phyloP scores from a whole-genome alignment of 2,888 invertebrate genomes.

The Coenonympha glycerion region DNA sequence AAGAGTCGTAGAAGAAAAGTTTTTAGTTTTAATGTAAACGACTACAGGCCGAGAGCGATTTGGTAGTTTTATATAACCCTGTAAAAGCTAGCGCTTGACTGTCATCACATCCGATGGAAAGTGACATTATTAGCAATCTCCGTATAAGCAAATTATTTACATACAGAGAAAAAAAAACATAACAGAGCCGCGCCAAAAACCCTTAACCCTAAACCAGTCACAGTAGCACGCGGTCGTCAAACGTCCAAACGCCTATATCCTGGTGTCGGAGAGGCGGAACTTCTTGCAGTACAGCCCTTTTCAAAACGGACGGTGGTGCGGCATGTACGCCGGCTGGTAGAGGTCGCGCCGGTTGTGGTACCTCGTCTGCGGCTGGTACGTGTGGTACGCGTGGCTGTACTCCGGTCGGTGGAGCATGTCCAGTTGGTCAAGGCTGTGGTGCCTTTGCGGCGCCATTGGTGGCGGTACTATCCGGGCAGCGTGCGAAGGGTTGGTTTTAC shows the following conservation, averaged over 20 bases:
- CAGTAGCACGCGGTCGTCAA: conserved; percentile 21
- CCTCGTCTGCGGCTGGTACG: conserved; percentile 53
- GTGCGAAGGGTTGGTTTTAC: conserved; percentile 46
- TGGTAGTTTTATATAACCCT: too few relatives aligned
- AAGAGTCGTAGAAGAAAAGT: too few relatives aligned
- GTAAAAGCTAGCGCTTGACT: too few relatives aligned
- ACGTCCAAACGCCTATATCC: conserved; percentile 60
- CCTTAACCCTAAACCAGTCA: conserved; percentile 38
- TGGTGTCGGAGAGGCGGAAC: conserved; percentile 65
- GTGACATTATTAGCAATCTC: too few relatives aligned
- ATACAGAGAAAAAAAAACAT: too few relatives aligned
- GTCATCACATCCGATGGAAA: too few relatives aligned
- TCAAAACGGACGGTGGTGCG: conserved; percentile 71
- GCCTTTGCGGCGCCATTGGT: conserved; percentile 52
- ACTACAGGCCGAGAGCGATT: too few relatives aligned
- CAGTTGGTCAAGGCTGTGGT: conserved; percentile 68
- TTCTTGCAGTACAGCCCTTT: conserved; percentile 71
- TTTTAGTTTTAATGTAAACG: too few relatives aligned
- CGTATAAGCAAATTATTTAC: background rate
- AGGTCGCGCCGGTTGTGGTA: conserved; percentile 60
- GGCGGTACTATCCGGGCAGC: conserved; percentile 53
- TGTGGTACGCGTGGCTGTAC: conserved; percentile 45
- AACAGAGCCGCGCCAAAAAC: conserved; percentile 2
- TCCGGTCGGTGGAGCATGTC: conserved; percentile 67
- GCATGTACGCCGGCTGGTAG: conserved; percentile 58